phyloP scores from a whole-genome alignment of 2,113 vertebrate species.

The Leucopternis melanops region DNA sequence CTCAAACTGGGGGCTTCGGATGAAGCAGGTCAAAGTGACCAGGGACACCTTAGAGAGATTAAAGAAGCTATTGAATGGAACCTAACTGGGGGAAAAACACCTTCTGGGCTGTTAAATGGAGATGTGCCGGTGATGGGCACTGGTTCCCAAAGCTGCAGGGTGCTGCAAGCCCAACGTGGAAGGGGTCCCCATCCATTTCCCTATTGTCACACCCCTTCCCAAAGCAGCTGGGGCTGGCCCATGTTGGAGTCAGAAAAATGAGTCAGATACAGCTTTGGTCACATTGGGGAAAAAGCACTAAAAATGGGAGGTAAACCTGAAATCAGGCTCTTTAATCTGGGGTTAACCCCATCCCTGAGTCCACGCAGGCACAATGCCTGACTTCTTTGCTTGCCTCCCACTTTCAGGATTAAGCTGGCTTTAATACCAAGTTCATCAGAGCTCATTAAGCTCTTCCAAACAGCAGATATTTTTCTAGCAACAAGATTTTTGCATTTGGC shows the following conservation, averaged over 20 bases:
- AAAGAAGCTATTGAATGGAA: neutral
- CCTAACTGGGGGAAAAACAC: neutral
- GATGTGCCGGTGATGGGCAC: neutral
- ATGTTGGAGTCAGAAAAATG: neutral
- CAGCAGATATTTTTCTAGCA: neutral
- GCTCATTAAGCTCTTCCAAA: neutral
- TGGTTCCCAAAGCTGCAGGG: neutral
- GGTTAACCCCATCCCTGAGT: neutral
- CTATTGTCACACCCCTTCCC: neutral
- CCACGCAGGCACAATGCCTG: neutral
- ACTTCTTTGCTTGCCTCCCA: fast-evolving
- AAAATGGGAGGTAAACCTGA: neutral
- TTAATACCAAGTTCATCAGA: neutral
- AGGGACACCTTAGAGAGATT: neutral
- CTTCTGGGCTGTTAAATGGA: neutral
- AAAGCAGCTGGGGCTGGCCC: neutral
- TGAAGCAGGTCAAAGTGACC: neutral
- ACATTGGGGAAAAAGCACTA: neutral
- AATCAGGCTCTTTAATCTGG: neutral
- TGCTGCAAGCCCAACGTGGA: neutral
- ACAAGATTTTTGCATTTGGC: neutral
- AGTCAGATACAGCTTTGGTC: neutral
- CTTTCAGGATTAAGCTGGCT: neutral
- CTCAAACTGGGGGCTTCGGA: neutral
- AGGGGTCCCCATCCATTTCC: neutral